Conservation (phyloP, 2,113 vertebrate genomes). For the Sylvia atricapilla region DNA sequence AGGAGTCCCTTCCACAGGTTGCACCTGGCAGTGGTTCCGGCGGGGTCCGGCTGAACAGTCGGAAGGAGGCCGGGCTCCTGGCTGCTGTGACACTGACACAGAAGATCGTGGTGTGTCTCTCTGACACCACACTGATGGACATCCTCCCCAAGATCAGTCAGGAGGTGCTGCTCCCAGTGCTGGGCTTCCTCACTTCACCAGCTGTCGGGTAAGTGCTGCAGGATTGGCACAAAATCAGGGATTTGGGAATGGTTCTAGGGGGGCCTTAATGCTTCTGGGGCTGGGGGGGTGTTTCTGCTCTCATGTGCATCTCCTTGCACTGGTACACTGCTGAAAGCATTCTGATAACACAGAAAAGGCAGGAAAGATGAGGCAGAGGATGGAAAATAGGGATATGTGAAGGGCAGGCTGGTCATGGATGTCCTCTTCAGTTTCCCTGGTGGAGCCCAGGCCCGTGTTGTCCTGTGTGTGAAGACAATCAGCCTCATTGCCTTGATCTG, state of each 20-base stretch:
- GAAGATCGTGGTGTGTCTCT: constrained; percentile 94
- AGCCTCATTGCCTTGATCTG: constrained; percentile 94
- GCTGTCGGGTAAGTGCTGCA: constrained; percentile 75
- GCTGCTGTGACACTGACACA: constrained; percentile 89
- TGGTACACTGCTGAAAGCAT: background rate
- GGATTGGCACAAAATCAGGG: background rate
- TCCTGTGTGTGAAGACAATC: constrained; percentile 91
- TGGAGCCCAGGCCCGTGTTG: constrained; percentile 89
- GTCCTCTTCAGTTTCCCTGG: constrained; percentile 85
- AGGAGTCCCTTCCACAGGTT: constrained; percentile 75
- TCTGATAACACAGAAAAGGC: background rate
- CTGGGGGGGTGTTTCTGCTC: background rate
- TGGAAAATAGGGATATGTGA: background rate
- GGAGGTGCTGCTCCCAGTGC: constrained; percentile 89
- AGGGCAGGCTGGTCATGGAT: background rate
- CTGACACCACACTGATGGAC: constrained; percentile 95
- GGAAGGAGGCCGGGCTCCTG: constrained; percentile 93
- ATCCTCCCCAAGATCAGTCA: constrained; percentile 96
- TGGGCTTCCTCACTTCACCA: constrained; percentile 89
- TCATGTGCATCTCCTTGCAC: background rate
- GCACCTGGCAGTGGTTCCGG: constrained; percentile 73
- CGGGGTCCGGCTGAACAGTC: constrained; percentile 87
- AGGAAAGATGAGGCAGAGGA: background rate
- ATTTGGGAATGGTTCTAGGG: background rate
- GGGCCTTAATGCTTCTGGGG: background rate